phyloP scores from a whole-genome alignment of 2,888 invertebrate genomes.

The Apotomis capreana region DNA sequence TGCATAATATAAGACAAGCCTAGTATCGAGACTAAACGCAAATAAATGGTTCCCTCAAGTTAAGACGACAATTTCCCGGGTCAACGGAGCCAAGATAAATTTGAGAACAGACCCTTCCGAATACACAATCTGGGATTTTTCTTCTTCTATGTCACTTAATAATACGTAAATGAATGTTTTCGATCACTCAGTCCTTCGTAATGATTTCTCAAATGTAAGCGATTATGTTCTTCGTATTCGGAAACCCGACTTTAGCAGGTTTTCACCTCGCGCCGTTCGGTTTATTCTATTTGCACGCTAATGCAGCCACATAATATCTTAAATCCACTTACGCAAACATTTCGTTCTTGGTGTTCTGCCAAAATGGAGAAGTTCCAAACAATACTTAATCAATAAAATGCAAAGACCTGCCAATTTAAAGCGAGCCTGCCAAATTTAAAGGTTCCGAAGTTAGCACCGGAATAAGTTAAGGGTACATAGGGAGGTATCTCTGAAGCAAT shows the following conservation, averaged over 20 bases:
- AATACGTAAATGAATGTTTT: constrained; percentile 39
- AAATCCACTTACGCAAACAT: constrained; percentile 40
- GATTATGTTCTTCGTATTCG: constrained; percentile 32
- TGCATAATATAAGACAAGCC: constrained; percentile 73
- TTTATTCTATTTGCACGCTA: constrained; percentile 38
- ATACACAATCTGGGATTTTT: constrained; percentile 64
- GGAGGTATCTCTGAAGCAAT: constrained; percentile 26
- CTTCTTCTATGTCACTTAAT: constrained; percentile 40
- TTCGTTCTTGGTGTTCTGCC: constrained; percentile 42
- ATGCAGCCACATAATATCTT: constrained; percentile 43
- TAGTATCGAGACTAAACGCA: constrained; percentile 71
- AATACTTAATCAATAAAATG: constrained; percentile 47
- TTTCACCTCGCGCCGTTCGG: constrained; percentile 15
- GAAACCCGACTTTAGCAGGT: constrained; percentile 7
- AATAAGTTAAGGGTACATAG: constrained; percentile 29
- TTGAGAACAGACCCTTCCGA: constrained; percentile 64
- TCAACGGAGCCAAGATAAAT: constrained; percentile 71
- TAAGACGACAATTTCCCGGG: constrained; percentile 76
- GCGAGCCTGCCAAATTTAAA: constrained; percentile 29
- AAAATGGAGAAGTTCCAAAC: constrained; percentile 45
- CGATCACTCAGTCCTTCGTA: constrained; percentile 29
- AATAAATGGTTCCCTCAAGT: constrained; percentile 75
- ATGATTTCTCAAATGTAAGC: constrained; percentile 36
- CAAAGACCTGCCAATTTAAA: constrained; percentile 48
- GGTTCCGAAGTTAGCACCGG: constrained; percentile 31